phyloP scores from a whole-genome alignment of 2,113 vertebrate species.

The Nicator chloris region DNA sequence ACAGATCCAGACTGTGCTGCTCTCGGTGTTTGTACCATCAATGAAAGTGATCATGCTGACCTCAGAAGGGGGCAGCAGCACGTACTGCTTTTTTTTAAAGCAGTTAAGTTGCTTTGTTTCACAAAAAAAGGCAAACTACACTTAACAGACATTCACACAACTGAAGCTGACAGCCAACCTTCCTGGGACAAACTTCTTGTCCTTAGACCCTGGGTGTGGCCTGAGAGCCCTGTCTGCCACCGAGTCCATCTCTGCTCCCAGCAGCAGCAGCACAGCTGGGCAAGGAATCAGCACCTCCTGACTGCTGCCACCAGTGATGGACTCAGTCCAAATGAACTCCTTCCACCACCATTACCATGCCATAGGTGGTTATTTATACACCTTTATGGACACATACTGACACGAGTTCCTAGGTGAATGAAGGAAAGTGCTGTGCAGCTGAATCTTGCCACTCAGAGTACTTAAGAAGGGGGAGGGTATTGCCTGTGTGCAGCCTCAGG shows the following conservation, averaged over 20 bases:
- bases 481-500: background rate
- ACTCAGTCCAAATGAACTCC: background rate
- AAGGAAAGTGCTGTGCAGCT: background rate
- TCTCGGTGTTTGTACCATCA: background rate
- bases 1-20: background rate
- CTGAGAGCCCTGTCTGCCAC: background rate
- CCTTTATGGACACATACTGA: background rate
- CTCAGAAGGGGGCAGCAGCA: background rate
- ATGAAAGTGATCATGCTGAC: background rate
- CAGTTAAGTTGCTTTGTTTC: background rate
- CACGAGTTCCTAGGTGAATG: background rate
- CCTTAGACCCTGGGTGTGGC: background rate
- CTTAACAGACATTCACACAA: background rate
- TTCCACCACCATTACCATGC: background rate
- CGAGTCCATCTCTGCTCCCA: background rate
- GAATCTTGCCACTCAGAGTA: background rate
- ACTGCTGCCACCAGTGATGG: background rate
- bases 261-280: background rate
- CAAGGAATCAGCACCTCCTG: background rate
- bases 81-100: rapidly evolving
- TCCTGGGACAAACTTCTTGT: background rate
- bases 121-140: background rate
- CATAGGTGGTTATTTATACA: background rate
- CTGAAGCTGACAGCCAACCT: background rate
- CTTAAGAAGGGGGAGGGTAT: background rate